phyloP scores from a whole-genome alignment of 1,140 invertebrate genomes.

The Leptestheria dahalacensis region DNA sequence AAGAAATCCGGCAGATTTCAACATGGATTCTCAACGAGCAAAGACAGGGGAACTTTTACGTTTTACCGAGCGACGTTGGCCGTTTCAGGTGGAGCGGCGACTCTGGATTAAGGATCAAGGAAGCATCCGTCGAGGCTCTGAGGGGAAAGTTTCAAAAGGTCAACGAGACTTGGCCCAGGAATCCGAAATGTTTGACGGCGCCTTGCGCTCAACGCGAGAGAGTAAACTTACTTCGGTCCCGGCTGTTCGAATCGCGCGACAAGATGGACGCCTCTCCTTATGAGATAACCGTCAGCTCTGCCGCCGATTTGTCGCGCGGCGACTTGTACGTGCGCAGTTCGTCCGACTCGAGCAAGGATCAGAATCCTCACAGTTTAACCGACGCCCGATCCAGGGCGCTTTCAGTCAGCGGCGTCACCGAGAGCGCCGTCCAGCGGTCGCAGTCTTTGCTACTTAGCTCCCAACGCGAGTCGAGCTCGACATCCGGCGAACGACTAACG shows the following conservation, averaged over 20 bases:
- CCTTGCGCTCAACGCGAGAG: too few species aligned
- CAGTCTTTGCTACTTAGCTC: neutral
- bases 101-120: conserved; percentile 57
- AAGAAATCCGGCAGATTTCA: conserved; percentile 61
- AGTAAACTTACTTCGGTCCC: too few species aligned
- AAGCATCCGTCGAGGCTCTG: conserved; percentile 73
- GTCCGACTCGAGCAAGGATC: conserved; percentile 18
- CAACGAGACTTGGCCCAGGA: conserved; percentile 3
- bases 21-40: conserved; percentile 60
- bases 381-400: conserved; percentile 19
- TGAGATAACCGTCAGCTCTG: neutral
- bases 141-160: conserved; percentile 23
- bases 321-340: conserved; percentile 11
- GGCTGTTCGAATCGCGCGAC: too few species aligned
- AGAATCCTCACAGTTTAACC: conserved; percentile 18
- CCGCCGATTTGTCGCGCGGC: conserved; percentile 1
- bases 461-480: neutral
- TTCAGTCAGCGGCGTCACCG: conserved; percentile 14
- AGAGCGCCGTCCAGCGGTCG: conserved; percentile 15
- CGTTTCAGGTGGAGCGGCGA: conserved; percentile 57
- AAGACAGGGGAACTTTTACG: conserved; percentile 67
- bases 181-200: too few species aligned
- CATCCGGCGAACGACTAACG: neutral
- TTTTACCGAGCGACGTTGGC: conserved; percentile 50
- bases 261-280: too few species aligned